Percentiles rank a stretch among this genome's conserved stretches.
Conservation (phyloP, 2,797 vertebrate species). For the Poecilia picta region DNA sequence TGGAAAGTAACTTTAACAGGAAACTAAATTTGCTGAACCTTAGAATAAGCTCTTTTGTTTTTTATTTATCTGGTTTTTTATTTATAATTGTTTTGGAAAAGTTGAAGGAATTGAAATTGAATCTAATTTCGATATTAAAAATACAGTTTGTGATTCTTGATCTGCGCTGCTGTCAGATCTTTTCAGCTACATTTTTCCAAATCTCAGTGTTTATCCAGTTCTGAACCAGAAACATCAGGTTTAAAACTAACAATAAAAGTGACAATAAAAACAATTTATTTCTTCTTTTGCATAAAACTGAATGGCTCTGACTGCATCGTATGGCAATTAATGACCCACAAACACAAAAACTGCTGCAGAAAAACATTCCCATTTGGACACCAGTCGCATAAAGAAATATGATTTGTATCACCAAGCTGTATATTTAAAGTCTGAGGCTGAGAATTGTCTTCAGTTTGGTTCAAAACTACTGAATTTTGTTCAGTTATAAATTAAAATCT, state of each 20-base stretch:
- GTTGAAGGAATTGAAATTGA: not conserved
- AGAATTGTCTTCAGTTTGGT: not conserved
- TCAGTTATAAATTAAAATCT: not conserved
- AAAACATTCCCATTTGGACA: too few species aligned
- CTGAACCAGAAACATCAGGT: not conserved
- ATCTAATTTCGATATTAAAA: not conserved
- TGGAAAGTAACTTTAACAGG: not conserved
- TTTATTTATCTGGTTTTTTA: not conserved
- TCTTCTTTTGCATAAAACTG: too few species aligned
- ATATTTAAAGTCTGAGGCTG: not conserved
- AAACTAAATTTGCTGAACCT: not conserved
- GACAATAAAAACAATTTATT: too few species aligned
- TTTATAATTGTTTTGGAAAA: not conserved
- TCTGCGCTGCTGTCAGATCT: too few species aligned
- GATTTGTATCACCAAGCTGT: too few species aligned
- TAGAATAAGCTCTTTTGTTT: not conserved
- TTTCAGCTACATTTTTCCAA: not conserved
- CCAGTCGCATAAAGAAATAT: too few species aligned
- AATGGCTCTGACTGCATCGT: too few species aligned
- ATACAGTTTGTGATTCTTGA: not conserved
- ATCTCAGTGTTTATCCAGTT: not conserved
- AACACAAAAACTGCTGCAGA: too few species aligned
- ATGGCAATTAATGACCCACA: too few species aligned
- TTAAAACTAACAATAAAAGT: too few species aligned
- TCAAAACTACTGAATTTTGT: not conserved